Conservation (phyloP, 2,797 vertebrate species). For the Eulemur rubriventer region DNA sequence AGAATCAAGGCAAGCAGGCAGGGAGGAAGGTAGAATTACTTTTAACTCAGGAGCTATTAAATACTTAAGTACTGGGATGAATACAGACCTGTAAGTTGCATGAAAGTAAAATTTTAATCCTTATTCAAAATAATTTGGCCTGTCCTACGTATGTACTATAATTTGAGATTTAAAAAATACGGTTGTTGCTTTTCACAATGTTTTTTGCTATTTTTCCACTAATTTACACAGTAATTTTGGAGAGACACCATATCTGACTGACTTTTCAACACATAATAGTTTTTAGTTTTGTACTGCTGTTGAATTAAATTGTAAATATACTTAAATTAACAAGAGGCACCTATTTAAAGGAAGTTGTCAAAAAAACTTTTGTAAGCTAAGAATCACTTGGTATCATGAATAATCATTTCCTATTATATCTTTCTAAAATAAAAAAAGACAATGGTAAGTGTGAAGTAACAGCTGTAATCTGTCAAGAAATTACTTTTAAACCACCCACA, state of each 20-base stretch:
- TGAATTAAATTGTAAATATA: conserved; percentile 53
- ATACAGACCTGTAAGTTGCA: neutral
- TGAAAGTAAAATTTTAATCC: neutral
- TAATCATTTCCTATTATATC: conserved; percentile 45
- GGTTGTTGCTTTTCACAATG: neutral
- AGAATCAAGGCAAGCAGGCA: neutral
- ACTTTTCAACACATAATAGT: conserved; percentile 8
- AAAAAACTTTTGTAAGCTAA: conserved; percentile 33
- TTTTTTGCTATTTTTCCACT: conserved; percentile 36
- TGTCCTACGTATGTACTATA: neutral
- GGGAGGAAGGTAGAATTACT: neutral
- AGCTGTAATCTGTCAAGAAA: conserved; percentile 41
- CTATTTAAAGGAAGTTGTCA: conserved; percentile 24
- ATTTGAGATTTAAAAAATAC: neutral
- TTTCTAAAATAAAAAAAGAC: conserved; percentile 39
- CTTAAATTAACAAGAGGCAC: conserved; percentile 35
- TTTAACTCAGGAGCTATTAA: neutral
- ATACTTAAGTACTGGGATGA: neutral
- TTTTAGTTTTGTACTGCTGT: conserved; percentile 27
- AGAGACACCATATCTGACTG: conserved; percentile 32
- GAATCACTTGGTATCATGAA: conserved; percentile 45
- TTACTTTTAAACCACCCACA: conserved; percentile 31
- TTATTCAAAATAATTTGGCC: neutral
- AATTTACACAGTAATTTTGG: conserved; percentile 35
- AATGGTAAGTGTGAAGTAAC: neutral